A percentile compares a stretch with the other conserved stretches of the same genome.
Evolutionary conservation across 2,888 invertebrate genomes (phyloP).

Genomic region (Syrista parreyssii): DNA sequence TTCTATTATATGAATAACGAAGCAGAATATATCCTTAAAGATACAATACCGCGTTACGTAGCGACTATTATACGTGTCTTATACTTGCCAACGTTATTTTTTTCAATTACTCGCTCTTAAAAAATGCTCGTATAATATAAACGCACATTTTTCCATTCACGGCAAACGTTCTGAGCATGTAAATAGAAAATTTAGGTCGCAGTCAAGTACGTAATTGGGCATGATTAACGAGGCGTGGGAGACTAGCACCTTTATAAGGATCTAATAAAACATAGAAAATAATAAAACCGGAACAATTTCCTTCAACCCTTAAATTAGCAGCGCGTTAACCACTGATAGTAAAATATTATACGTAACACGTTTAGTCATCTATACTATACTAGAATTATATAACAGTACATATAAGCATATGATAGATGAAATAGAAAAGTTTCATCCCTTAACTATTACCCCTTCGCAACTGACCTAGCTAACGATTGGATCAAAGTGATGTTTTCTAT

Average conservation of each 20-base stretch:
- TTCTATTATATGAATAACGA: too few relatives aligned
- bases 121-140: not conserved
- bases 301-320: not conserved
- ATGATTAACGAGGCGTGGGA: not conserved
- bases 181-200: not conserved
- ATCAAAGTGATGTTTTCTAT: not conserved
- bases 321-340: not conserved
- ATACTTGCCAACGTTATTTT: too few relatives aligned
- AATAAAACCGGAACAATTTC: not conserved
- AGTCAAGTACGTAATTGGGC: not conserved
- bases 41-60: too few relatives aligned
- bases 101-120: too few relatives aligned
- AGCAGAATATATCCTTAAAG: too few relatives aligned
- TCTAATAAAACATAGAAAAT: not conserved
- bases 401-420: not conserved
- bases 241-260: not conserved
- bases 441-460: not conserved
- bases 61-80: too few relatives aligned
- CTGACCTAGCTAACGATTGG: not conserved
- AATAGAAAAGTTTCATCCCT: not conserved
- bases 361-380: not conserved
- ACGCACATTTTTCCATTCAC: not conserved
- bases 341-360: not conserved
- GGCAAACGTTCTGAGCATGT: not conserved
- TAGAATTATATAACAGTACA: not conserved